Evolutionary conservation across 2,113 vertebrate genomes (phyloP).

Genomic region (Dicaeum eximium): DNA sequence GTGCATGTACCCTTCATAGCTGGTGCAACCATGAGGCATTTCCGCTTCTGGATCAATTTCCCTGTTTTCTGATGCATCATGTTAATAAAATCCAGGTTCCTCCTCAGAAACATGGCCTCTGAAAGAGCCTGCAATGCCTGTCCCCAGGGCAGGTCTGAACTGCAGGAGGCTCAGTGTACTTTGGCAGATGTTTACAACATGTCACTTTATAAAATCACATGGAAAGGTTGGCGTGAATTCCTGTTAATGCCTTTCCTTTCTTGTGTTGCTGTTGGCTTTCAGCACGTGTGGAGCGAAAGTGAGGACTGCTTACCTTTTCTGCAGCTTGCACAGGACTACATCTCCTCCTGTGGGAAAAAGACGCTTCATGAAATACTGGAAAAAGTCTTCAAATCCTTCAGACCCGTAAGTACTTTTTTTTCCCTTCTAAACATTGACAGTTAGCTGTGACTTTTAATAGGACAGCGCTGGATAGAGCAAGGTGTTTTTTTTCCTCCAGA

Average conservation of each 20-base stretch:
- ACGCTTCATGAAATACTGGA: constrained; percentile 96
- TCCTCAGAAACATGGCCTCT: not conserved
- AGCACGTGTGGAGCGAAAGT: constrained; percentile 99
- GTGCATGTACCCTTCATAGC: fast-evolving
- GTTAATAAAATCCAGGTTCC: not conserved
- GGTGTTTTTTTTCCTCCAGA: not conserved
- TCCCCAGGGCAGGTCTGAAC: not conserved
- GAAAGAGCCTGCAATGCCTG: not conserved
- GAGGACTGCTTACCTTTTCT: constrained; percentile 97
- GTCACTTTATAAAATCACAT: not conserved
- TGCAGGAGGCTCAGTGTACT: not conserved
- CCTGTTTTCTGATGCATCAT: not conserved
- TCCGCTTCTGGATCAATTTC: not conserved
- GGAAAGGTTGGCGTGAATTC: not conserved
- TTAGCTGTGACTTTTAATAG: not conserved
- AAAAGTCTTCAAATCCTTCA: constrained; percentile 98
- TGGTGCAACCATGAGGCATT: not conserved
- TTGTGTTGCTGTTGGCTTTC: constrained; percentile 18
- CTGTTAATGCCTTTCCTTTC: constrained; percentile 23
- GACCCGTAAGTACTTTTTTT: constrained; percentile 83
- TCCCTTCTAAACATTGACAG: not conserved
- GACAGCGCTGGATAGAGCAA: not conserved
- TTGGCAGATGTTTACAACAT: not conserved
- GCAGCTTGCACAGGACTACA: constrained; percentile 96
- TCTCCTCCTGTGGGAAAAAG: constrained; percentile 98